Evolutionary conservation across 2,797 vertebrate species (phyloP), one percentile per base, ranked within the genome.

Genomic region (Neopelma chrysocephalum): DNA sequence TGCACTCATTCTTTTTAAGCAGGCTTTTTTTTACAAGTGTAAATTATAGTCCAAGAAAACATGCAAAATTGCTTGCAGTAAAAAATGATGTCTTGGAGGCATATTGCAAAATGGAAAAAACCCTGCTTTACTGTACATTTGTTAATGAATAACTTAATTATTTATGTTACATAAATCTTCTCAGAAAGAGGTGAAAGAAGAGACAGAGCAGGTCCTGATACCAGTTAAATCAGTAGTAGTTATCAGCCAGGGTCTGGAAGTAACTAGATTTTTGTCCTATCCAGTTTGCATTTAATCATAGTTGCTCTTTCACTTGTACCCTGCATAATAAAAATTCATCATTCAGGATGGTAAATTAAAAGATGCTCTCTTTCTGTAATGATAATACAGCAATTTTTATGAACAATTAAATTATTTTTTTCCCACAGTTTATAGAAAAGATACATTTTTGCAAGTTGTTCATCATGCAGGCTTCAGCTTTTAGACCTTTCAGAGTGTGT

Each of bases 181-280:
- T 83, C 47, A 56, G 57, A 89, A 91, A 42, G 11, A 94, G 69
- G 62, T 93, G 57, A 89, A 93, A 91, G 71, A 50, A 71, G 51
- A 75, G 66, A 38, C 31, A 73, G 71, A 82, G 54, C 64, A 77
- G 87, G 58, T 96, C 61, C 31, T 94, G 82, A 77, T 94, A 79
- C 53, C 42, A 94, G 38, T 93, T 97, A 96, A 94, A 96, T 95
- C 50, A 47, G 72, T 83, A 43, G 78, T 80, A 82, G 81, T 94
- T 89, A 94, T 91, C 87, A 96, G 50, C 66, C 81, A 94, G 58
- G 36, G 64, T 87, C 69, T 65, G 15, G 72, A 92, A 96, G 43
- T 95, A 87, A 79, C 92, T 94, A 90, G 92, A 96, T 97, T 97
- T 97, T 96, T 95, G 87, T 96, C 94, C 66, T 90, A 13, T 95